phyloP scores from a whole-genome alignment of 2,888 invertebrate species.

The Operophtera brumata region DNA sequence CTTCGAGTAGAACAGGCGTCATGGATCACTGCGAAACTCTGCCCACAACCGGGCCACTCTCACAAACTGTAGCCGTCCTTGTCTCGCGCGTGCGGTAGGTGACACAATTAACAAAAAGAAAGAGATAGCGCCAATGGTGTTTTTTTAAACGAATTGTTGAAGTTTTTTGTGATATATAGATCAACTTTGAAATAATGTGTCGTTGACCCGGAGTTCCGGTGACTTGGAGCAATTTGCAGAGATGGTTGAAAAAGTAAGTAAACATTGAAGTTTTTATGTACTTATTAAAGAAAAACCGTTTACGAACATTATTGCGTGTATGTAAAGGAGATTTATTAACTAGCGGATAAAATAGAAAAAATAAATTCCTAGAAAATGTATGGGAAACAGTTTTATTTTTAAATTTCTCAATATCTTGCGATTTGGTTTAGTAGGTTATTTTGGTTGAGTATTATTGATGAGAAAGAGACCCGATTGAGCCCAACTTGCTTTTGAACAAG shows the following conservation, averaged over 20 bases:
- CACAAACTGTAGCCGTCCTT: conserved; percentile 50
- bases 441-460: too few relatives aligned
- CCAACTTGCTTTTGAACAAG: too few relatives aligned
- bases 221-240: conserved; percentile 41
- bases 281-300: not conserved
- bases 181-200: conserved; percentile 73
- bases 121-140: conserved; percentile 46
- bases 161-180: conserved; percentile 76
- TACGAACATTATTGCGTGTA: too few relatives aligned
- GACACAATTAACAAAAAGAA: conserved; percentile 32
- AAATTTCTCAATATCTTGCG: too few relatives aligned
- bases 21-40: conserved; percentile 69
- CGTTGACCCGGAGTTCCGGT: conserved; percentile 60
- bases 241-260: conserved; percentile 34
- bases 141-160: conserved; percentile 56
- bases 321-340: too few relatives aligned
- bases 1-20: conserved; percentile 71
- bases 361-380: too few relatives aligned
- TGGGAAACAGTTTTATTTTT: too few relatives aligned
- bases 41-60: conserved; percentile 59
- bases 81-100: conserved; percentile 38
- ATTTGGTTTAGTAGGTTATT: too few relatives aligned
- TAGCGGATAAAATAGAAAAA: too few relatives aligned
- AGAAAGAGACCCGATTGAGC: too few relatives aligned
- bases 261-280: conserved; percentile 17